phyloP scores from a whole-genome alignment of 1,140 invertebrate species.

The Eurytemora carolleeae region DNA sequence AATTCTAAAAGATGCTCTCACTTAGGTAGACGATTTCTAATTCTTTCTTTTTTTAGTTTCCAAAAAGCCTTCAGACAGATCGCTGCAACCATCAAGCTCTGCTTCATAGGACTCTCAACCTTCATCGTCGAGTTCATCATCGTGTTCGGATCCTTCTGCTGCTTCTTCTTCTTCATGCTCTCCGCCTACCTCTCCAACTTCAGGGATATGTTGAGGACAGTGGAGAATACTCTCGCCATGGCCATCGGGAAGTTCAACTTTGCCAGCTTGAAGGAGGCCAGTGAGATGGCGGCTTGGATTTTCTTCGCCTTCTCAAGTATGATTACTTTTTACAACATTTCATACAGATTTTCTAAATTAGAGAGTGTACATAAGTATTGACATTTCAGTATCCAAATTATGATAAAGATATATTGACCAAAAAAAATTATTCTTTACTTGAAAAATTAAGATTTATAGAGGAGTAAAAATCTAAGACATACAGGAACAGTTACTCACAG shows the following conservation, averaged over 20 bases:
- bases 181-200: constrained; percentile 11
- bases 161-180: constrained; percentile 14
- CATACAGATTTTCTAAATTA: no score
- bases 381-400: no score
- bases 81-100: constrained; percentile 8
- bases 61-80: constrained; percentile 14
- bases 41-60: background rate
- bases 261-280: constrained; percentile 3
- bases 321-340: no score
- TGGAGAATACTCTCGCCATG: constrained; percentile 13
- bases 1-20: no score
- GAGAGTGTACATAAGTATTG: no score
- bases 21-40: background rate
- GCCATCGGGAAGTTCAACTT: constrained; percentile 15
- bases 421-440: no score
- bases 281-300: constrained; percentile 12
- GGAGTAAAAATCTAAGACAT: no score
- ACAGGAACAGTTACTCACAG: no score
- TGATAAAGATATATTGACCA: no score
- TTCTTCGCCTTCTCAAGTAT: constrained; percentile 15
- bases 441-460: no score
- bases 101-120: constrained; percentile 10
- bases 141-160: constrained; percentile 9
- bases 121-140: constrained; percentile 13
- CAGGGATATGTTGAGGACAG: constrained; percentile 8